These are phyloP conservation scores for Eupithecia dodoneata DNA, from an alignment of 2,888 invertebrate species.

Conservation along the genomic window DNA sequence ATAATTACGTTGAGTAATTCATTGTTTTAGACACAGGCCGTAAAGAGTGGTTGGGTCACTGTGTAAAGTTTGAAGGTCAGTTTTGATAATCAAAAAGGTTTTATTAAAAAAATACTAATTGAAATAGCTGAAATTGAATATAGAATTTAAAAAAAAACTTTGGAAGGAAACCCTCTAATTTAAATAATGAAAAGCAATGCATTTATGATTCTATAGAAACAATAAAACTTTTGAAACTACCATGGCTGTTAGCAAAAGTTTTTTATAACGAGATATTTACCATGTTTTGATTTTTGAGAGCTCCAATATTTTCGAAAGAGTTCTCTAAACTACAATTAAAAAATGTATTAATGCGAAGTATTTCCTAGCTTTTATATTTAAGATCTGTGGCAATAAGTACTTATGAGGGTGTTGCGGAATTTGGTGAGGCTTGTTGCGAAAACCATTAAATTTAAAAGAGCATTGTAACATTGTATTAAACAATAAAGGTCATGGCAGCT, in stretches of 20 bases:
- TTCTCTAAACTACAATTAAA: background rate
- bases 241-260: too few relatives aligned
- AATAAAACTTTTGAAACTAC: too few relatives aligned
- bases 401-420: constrained; percentile 40
- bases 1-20: constrained; percentile 79
- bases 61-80: constrained; percentile 12
- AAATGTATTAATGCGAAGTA: background rate
- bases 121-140: background rate
- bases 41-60: constrained; percentile 30
- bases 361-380: background rate
- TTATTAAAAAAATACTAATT: background rate
- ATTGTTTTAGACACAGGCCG: constrained; percentile 49
- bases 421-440: constrained; percentile 63
- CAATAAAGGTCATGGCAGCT: constrained; percentile 62
- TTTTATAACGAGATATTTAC: too few relatives aligned
- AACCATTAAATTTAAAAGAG: constrained; percentile 64
- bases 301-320: background rate
- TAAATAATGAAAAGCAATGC: background rate
- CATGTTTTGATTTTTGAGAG: too few relatives aligned
- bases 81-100: background rate
- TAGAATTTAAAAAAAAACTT: background rate
- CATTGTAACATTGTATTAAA: constrained; percentile 63
- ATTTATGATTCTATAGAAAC: background rate
- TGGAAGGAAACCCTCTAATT: background rate
- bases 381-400: constrained; percentile 27